A percentile compares a stretch with the other conserved stretches of the same genome.
phyloP scores from a whole-genome alignment of 2,888 invertebrate species.

The Pollenia griseotomentosa region DNA sequence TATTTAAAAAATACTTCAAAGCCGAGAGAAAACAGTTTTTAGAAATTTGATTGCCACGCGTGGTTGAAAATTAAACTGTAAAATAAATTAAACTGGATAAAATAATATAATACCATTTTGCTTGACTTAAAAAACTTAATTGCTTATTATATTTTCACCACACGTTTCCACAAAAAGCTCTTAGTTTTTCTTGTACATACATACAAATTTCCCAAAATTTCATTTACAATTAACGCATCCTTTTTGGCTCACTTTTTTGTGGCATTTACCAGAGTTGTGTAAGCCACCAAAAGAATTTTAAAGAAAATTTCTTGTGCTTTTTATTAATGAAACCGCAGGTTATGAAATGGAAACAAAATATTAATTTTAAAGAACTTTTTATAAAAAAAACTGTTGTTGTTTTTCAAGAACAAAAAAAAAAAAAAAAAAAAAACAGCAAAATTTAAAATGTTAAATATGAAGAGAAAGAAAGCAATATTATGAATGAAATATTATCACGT shows the following conservation, averaged over 20 bases:
- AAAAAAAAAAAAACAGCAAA: neutral
- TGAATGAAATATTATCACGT: conserved; percentile 68
- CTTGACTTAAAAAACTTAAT: no score
- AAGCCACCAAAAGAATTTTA: neutral
- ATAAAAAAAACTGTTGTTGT: neutral
- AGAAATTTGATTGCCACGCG: no score
- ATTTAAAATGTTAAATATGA: neutral
- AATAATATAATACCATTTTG: no score
- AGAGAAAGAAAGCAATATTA: conserved; percentile 38
- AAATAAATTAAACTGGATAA: no score
- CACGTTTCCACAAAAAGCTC: no score
- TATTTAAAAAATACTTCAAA: no score
- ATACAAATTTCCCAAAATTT: neutral
- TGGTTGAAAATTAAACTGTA: no score
- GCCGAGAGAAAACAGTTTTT: no score
- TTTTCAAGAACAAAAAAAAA: conserved; percentile 6
- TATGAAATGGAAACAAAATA: conserved; percentile 64
- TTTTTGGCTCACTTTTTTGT: neutral
- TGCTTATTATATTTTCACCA: no score
- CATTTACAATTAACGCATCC: neutral
- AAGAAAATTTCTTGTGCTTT: conserved; percentile 28
- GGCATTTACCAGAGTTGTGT: neutral
- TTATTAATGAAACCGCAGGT: conserved; percentile 23
- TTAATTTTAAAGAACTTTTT: conserved; percentile 43
- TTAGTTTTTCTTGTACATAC: neutral